Base-by-base conservation (phyloP, 2,888 invertebrate genomes). In the Brenthis ino region DNA sequence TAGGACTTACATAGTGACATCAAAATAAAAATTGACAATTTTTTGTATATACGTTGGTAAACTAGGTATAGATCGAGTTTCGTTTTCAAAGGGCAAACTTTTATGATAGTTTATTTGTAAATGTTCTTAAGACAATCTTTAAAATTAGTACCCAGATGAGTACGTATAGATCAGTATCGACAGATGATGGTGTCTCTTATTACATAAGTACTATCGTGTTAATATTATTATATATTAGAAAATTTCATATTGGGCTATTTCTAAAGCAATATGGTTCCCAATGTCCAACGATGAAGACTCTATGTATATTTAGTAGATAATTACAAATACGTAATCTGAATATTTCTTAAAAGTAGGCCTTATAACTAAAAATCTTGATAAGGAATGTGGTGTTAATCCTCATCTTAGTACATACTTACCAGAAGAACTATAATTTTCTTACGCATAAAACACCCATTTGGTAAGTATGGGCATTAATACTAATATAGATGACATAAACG, bases 21-120 rank as follows among this genome's bases (percentile, higher is more conserved):
- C 79, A 85, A 88, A 87, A 80, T 75, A 50, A 85, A 87, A 89
- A 88, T 88, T 88, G 86, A 87, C 86, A 80, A 82, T 79, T 82
- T 64, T 68, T 63, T 63, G 33, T 61, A 61, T 50, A 54, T 60
- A 33, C 28, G 37, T 56, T 56, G 48, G 24, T 67, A 60, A 55
- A 55, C 20, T 67, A 67, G 14, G 47, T 51, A 51, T 66, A 51
- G n/a, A 51, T 67, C 37, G 37, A 53, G 16, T 47, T 16, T 54
- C 48, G 51, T 60, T 58, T 55, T 47, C 37, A 48, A n/a, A 55
- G 14, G 16, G 53, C 16, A 50, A 51, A 16, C 54, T 60, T 28
- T 60, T 48, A 58, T 24, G 20, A 48, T 60, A 48, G 24, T 8
- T 60, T 50, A 60, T 48, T 60, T 60, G 48, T 60, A 60, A 50